phyloP scores from a whole-genome alignment of 2,888 invertebrate genomes.

The Cetonia aurata region DNA sequence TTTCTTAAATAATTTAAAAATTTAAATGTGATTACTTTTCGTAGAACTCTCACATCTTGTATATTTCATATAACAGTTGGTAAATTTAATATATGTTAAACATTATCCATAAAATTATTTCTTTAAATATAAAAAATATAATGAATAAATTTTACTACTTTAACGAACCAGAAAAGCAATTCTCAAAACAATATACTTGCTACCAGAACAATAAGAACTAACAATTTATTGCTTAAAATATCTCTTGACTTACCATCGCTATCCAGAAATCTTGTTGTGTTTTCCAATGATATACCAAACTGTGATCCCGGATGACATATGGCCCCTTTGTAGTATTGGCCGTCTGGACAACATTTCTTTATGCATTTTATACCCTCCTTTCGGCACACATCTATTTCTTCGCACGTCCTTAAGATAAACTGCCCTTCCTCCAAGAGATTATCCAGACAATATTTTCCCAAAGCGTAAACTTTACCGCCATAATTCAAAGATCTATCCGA shows the following conservation, averaged over 20 bases:
- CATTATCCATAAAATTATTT: too few species aligned
- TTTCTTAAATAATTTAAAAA: too few species aligned
- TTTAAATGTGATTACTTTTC: too few species aligned
- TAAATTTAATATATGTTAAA: too few species aligned
- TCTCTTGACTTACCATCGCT: conserved; percentile 16
- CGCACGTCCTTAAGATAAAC: conserved; percentile 28
- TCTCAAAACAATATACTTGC: too few species aligned
- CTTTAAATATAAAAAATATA: too few species aligned
- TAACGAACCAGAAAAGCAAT: too few species aligned
- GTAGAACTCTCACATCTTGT: too few species aligned
- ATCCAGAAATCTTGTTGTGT: conserved; percentile 33
- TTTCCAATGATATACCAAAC: conserved; percentile 28
- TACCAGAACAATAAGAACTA: neutral
- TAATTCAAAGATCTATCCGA: conserved; percentile 4
- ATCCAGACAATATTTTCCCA: conserved; percentile 33
- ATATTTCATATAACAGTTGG: too few species aligned
- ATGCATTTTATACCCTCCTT: conserved; percentile 14
- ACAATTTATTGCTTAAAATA: neutral
- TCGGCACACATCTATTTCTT: conserved; percentile 18
- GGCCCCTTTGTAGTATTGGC: conserved; percentile 27
- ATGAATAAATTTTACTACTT: too few species aligned
- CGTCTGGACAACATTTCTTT: conserved; percentile 39
- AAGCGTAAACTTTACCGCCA: neutral
- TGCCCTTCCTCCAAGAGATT: neutral
- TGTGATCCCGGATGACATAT: conserved; percentile 16